phyloP scores from a whole-genome alignment of 2,113 vertebrate genomes.

The Clarias magur region DNA sequence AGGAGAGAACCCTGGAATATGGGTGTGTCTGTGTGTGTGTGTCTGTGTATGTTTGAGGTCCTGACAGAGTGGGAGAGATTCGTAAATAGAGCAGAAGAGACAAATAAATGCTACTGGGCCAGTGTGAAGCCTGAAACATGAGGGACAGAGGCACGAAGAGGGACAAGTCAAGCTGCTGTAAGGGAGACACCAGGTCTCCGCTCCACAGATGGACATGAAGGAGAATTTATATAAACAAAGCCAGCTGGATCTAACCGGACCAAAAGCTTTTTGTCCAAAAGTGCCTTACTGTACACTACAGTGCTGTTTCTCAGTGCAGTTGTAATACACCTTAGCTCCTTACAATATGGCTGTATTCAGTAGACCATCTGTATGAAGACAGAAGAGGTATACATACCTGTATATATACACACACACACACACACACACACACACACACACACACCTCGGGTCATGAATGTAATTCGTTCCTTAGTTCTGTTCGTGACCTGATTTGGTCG shows the following conservation, averaged over 20 bases:
- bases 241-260: not conserved
- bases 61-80: not conserved
- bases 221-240: not conserved
- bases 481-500: no score
- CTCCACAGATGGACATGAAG: not conserved
- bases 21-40: not conserved
- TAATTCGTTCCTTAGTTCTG: no score
- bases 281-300: not conserved
- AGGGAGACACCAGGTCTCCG: not conserved
- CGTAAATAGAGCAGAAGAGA: not conserved
- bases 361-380: not conserved
- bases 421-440: no score
- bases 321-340: no score
- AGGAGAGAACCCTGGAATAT: not conserved
- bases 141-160: not conserved
- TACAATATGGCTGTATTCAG: not conserved
- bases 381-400: no score
- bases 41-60: no score
- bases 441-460: no score
- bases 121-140: not conserved
- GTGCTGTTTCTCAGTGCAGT: not conserved
- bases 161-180: slow-evolving; percentile 2
- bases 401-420: no score
- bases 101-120: not conserved
- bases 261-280: slow-evolving; percentile 13